Evolutionary conservation across 1,140 invertebrate genomes (phyloP).

Genomic region (Melipona quadrifasciata): DNA sequence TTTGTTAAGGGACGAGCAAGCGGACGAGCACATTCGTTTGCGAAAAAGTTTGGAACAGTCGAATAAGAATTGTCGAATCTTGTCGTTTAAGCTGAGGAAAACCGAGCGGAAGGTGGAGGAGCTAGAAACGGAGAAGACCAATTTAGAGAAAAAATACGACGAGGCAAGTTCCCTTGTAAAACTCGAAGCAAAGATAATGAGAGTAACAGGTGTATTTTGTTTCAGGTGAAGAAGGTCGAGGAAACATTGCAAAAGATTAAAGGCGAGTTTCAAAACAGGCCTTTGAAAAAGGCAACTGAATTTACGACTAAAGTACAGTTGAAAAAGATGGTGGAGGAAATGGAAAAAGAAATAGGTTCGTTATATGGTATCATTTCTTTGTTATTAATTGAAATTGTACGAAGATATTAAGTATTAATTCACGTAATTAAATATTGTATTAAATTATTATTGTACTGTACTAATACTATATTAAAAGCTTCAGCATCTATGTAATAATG

Average conservation of each 20-base stretch:
- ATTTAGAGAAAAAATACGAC: slow-evolving; percentile 86
- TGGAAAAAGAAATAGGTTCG: slow-evolving; percentile 89
- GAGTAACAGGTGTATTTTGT: slow-evolving; percentile 39
- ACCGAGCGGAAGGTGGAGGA: slow-evolving; percentile 95
- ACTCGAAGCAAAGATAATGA: no score
- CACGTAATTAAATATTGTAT: no score
- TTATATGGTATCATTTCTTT: neutral
- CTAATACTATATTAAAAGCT: no score
- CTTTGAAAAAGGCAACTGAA: slow-evolving; percentile 87
- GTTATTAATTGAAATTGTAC: neutral
- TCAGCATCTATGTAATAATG: neutral
- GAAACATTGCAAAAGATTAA: slow-evolving; percentile 84
- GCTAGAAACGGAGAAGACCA: slow-evolving; percentile 91
- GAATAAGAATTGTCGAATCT: slow-evolving; percentile 98
- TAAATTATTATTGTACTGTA: no score
- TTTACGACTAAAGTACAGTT: slow-evolving; percentile 87
- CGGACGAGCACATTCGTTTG: slow-evolving; percentile 97
- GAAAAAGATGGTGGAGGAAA: slow-evolving; percentile 89
- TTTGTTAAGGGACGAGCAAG: slow-evolving; percentile 94
- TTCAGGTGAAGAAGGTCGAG: slow-evolving; percentile 84
- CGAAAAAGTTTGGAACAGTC: slow-evolving; percentile 96
- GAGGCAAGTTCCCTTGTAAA: slow-evolving; percentile 80
- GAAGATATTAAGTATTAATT: neutral
- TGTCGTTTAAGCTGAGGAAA: slow-evolving; percentile 99
- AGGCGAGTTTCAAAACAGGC: slow-evolving; percentile 85